phyloP scores from a whole-genome alignment of 2,888 invertebrate species.

The Zaprionus bogoriensis region DNA sequence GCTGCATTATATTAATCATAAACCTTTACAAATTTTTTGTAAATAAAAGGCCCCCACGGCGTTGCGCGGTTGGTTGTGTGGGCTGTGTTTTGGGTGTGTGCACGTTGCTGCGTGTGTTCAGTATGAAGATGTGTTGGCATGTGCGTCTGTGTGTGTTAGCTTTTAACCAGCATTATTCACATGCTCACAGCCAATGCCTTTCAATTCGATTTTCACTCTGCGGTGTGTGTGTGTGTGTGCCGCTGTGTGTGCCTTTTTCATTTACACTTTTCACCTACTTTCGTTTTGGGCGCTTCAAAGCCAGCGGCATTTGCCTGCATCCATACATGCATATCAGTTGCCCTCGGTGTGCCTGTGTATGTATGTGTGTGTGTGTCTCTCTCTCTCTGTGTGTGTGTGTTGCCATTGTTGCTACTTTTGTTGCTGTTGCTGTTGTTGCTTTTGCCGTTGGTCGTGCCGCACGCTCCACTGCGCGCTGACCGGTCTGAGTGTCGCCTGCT shows the following conservation, averaged over 20 bases:
- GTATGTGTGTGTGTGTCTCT: background rate
- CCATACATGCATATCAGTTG: constrained; percentile 4
- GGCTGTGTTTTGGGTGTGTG: constrained; percentile 34
- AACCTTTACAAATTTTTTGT: constrained; percentile 9
- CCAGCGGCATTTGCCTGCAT: constrained; percentile 44
- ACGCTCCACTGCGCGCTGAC: constrained; percentile 56
- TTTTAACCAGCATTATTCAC: constrained; percentile 26
- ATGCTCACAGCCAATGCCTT: constrained; percentile 29
- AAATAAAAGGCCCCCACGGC: constrained; percentile 26
- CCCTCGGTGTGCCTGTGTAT: background rate
- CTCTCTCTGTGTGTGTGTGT: constrained; percentile 2
- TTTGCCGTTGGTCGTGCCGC: constrained; percentile 47
- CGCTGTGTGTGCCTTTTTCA: constrained; percentile 23
- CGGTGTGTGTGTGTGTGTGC: constrained; percentile 12
- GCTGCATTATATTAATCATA: constrained; percentile 66
- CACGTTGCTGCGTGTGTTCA: constrained; percentile 2
- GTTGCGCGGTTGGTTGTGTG: too few relatives aligned
- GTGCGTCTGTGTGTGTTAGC: constrained; percentile 10
- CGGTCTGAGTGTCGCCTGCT: constrained; percentile 61
- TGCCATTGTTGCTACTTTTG: background rate
- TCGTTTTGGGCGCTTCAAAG: constrained; percentile 44
- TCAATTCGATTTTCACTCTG: constrained; percentile 67
- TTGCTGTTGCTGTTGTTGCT: constrained; percentile 11
- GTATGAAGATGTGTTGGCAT: constrained; percentile 13
- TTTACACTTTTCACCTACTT: constrained; percentile 74